Percentiles rank a stretch among this genome's conserved stretches.
Evolutionary conservation across 2,888 invertebrate genomes (phyloP).

Genomic region (Eulithis testata): DNA sequence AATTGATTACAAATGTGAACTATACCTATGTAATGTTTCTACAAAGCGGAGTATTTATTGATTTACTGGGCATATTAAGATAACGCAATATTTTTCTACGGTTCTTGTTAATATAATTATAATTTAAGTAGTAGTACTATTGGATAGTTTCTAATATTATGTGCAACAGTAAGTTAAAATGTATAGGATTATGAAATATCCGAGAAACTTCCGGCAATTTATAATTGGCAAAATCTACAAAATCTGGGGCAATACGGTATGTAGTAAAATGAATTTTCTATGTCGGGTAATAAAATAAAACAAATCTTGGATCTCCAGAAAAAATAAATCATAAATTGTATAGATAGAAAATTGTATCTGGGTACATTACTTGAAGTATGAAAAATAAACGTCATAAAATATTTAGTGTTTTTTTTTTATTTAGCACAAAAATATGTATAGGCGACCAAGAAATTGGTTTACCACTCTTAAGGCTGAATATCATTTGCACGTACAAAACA

Average conservation of each 20-base stretch:
- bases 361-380: constrained; percentile 27
- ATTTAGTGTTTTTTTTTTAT: constrained; percentile 13
- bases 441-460: too few relatives aligned
- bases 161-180: constrained; percentile 30
- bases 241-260: neutral
- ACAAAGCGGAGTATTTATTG: constrained; percentile 22
- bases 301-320: constrained; percentile 3
- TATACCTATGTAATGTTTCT: constrained; percentile 11
- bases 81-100: constrained; percentile 42
- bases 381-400: constrained; percentile 28
- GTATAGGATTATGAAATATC: constrained; percentile 22
- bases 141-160: constrained; percentile 27
- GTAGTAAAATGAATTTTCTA: constrained; percentile 8
- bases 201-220: constrained; percentile 13
- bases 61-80: constrained; percentile 30
- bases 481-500: too few relatives aligned
- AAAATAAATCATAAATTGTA: constrained; percentile 23
- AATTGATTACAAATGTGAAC: constrained; percentile 1
- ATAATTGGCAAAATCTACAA: neutral
- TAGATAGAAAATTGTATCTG: constrained; percentile 29
- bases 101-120: constrained; percentile 31
- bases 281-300: neutral
- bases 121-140: constrained; percentile 24
- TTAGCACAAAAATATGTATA: neutral
- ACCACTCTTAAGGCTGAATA: too few relatives aligned